phyloP scores from a whole-genome alignment of 2,797 vertebrate genomes.

The Gymnothorax javanicus region DNA sequence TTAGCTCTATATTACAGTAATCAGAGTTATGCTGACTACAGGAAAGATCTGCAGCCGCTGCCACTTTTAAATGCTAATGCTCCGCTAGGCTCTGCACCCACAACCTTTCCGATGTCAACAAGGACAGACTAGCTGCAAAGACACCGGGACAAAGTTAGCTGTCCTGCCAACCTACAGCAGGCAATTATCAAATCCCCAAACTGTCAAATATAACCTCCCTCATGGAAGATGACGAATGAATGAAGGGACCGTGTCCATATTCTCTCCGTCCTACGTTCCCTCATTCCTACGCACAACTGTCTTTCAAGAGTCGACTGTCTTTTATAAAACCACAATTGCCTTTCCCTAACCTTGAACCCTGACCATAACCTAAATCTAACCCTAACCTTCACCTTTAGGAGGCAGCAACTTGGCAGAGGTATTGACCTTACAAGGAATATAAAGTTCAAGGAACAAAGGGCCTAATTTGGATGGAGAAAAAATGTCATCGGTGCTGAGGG shows the following conservation, averaged over 20 bases:
- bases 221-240: conserved; percentile 13
- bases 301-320: too few species aligned
- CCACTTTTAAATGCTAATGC: not conserved
- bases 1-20: not conserved
- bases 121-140: not conserved
- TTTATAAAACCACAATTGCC: too few species aligned
- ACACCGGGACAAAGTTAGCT: not conserved
- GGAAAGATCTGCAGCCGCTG: not conserved
- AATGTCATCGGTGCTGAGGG: too few species aligned
- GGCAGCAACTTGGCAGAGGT: too few species aligned
- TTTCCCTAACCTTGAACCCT: too few species aligned
- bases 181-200: not conserved
- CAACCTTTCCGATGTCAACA: not conserved
- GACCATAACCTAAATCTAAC: too few species aligned
- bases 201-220: not conserved
- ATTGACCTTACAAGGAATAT: too few species aligned
- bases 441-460: too few species aligned
- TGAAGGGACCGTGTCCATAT: not conserved
- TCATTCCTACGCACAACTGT: too few species aligned
- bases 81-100: not conserved
- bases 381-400: too few species aligned
- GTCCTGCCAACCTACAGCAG: not conserved
- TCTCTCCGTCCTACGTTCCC: too few species aligned
- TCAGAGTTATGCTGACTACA: not conserved
- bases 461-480: too few species aligned